phyloP scores from a whole-genome alignment of 2,888 invertebrate species.

The Theodoxus fluviatilis region DNA sequence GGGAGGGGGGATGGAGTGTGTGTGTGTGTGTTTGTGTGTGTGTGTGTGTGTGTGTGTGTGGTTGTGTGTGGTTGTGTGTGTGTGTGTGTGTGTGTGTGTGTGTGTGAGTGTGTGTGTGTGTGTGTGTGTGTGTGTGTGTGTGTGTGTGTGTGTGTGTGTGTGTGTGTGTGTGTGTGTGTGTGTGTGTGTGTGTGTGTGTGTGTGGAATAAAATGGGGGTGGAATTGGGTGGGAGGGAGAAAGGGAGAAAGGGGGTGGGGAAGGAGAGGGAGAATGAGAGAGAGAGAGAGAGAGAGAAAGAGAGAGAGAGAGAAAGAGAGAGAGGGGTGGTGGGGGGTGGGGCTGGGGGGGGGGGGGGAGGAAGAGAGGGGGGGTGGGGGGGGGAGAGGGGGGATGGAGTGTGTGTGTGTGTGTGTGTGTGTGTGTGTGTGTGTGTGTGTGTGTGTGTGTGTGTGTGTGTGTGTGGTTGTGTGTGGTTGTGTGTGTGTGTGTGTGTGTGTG shows the following conservation, averaged over 20 bases:
- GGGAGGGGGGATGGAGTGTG: neutral
- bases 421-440: constrained; percentile 16
- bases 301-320: neutral
- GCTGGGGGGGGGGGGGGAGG: neutral
- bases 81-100: neutral
- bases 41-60: neutral
- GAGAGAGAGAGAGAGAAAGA: constrained; percentile 4
- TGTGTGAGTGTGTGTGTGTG: neutral
- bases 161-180: neutral
- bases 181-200: neutral
- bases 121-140: neutral
- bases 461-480: neutral
- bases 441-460: constrained; percentile 10
- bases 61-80: neutral
- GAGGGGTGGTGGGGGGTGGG: neutral
- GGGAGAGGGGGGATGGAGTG: neutral
- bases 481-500: neutral
- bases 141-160: neutral
- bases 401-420: constrained; percentile 22
- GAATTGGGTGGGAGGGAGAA: neutral
- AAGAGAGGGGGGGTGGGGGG: neutral
- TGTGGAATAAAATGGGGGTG: neutral
- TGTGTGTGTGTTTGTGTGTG: neutral
- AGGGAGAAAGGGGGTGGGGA: neutral
- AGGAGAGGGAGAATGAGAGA: neutral